Base-by-base conservation (phyloP, 2,888 invertebrate species). In the Notocelia uddmanniana region DNA sequence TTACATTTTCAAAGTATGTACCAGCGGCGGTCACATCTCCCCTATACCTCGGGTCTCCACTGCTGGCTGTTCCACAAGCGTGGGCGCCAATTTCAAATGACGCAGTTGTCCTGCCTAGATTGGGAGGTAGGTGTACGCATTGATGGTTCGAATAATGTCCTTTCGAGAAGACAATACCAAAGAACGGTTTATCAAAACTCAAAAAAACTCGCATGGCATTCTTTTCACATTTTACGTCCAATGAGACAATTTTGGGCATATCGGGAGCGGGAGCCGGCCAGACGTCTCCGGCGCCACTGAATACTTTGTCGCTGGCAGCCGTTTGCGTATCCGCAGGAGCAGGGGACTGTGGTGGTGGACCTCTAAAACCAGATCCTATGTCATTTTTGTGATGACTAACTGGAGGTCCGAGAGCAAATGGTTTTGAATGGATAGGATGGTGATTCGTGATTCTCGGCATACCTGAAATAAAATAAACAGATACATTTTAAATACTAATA, bases 221-320 rank as follows among this genome's bases (percentile, higher is more conserved):
- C 86, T 98, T 98, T 89, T 98, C 98, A 87, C 98, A 98, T 87
- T 98, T 98, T 0, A 98, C 98, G 81, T 98, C 98, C 13, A 98
- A 92, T 0, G 98, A 97, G 11, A 98, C 96, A 74, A 98, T 98
- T 89, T 98, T 98, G 0, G 98, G 98, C 97, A 98, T 98, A 80
- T 98, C 98, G 11, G 97, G 97, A 3, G 96, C 96, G 0, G 97
- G 97, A 0, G 96, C 96, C 0, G 98, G 97, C 98, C 98, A 98
- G 11, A 97, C 96, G 76, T 98, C 98, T 50, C 96, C 96, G 41
- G 95, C 95, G 45, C 93, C 93, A 50, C 91, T 92, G 84, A 94
- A 95, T 18, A 95, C 91, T 81, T 95, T 95, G 73, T 95, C 95
- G 77, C 95, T 95, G 26, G 95, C 95, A 41, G 95, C 94, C 67